Evolutionary conservation across 2,113 vertebrate genomes (phyloP), one percentile per base, ranked within the genome.

Genomic region (Platysternon megacephalum): DNA sequence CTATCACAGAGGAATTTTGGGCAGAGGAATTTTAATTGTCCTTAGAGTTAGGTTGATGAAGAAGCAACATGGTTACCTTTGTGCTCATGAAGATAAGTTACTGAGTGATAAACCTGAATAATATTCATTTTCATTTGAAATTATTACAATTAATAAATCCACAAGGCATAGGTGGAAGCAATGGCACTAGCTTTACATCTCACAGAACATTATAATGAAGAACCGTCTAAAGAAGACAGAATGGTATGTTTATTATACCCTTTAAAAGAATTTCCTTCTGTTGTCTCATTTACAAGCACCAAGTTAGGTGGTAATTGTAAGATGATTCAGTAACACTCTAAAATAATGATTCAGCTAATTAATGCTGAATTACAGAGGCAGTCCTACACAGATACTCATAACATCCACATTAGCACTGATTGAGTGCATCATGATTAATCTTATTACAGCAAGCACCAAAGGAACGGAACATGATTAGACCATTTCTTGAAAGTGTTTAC

Each of bases 331-430:
- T 95, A 97, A 97, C 97, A 98, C 96, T 97, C 97, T 97, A 97
- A 98, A 98, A 98, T 98, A 97, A 97, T 97, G 96, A 97, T 98
- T 97, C 94, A 96, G 97, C 91, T 97, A 97, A 97, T 98, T 97
- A 97, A 98, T 97, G 96, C 97, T 97, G 97, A 97, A 97, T 97
- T 98, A 97, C 97, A 96, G 96, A 97, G 95, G 96, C 96, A 97
- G 96, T 97, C 91, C 97, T 97, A 96, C 95, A 97, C 87, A 96
- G 96, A 94, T 93, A 95, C 97, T 97, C 97, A 79, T 92, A 97
- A 95, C 95, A 97, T 94, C 97, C 94, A 96, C 95, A 97, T 97
- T 97, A 97, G 94, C 94, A 96, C 88, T 92, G 96, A 93, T 96
- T 95, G 93, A 96, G 96, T 97, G 97, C 95, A 97, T 95, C 95